Evolutionary conservation across 2,797 vertebrate species (phyloP).

Genomic region (Notolabrus celidotus): DNA sequence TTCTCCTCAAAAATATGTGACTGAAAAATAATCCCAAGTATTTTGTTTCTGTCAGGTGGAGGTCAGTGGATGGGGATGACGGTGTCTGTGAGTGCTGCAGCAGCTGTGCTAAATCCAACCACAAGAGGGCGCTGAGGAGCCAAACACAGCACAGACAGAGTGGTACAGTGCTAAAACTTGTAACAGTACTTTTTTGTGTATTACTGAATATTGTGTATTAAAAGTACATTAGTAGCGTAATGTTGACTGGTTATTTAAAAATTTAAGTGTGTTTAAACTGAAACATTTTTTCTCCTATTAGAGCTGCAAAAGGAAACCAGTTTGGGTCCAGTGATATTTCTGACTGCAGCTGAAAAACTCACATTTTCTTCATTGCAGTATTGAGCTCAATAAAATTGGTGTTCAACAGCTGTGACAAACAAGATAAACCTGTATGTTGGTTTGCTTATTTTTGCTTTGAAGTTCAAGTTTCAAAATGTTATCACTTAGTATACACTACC

Average conservation of each 20-base stretch:
- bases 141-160: background rate
- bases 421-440: too few species aligned
- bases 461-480: too few species aligned
- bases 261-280: too few species aligned
- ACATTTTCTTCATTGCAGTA: background rate
- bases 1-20: background rate
- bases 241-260: too few species aligned
- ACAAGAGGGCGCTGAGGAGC: slow-evolving; percentile 50
- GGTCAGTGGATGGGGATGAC: slow-evolving; percentile 58
- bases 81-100: slow-evolving; percentile 50
- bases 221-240: background rate
- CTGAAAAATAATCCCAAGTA: background rate
- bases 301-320: slow-evolving; percentile 26
- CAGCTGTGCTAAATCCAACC: slow-evolving; percentile 11
- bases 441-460: too few species aligned
- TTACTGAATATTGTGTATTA: background rate
- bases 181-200: background rate
- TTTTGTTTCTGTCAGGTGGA: slow-evolving; percentile 35
- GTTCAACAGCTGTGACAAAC: background rate
- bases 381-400: slow-evolving; percentile 17
- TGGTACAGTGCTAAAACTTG: background rate
- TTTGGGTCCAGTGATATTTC: slow-evolving; percentile 48
- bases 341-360: background rate
- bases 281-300: slow-evolving; percentile 29
- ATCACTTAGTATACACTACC: too few species aligned